Base-by-base conservation (phyloP, 2,797 vertebrate genomes). In the Danio kyathit region DNA sequence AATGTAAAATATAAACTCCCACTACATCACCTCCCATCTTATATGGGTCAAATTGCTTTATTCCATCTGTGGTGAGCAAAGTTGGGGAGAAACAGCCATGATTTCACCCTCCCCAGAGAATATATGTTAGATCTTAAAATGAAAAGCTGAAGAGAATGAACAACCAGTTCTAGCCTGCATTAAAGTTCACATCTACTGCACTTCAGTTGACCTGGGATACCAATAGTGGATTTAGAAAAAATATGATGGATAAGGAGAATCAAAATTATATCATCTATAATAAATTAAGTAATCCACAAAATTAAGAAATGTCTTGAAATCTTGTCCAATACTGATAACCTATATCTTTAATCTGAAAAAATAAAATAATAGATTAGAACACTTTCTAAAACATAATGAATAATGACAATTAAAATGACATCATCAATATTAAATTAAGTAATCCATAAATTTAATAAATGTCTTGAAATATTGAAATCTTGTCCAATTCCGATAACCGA, bases 41-140 rank as follows among this genome's bases (percentile, higher is more conserved):
- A 69, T 48, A 44, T 74, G 29, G 83, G 83, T 85, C 74, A 49
- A 65, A 83, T 76, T 44, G 71, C 51, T 85, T 49, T 81, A 70
- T 83, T 79, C 61, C 69, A 64, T 46, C 52, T 48, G 7, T 76
- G 76, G 71, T 72, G 46, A 61, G 17, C 17, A 63, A 49, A 48
- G 29, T 61, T 48, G 13, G 49, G 3, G 17, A 46, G 72, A 80
- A 16, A 51, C 48, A 71, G 29, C 40, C 40, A 40, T 54, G 43
- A 72, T 60, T 82, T 56, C 41, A 79, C 78, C 38, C 49, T 44
- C 49, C 61, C 38, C 5, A 56, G 76, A 65, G 41, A 59, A 54
- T 56, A 46, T 72, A 52, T 77, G 29, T 19, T 41, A 41, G 48
- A 74, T 48, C 54, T 43, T 29, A 41, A 71, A 65, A 66, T 57